phyloP scores from a whole-genome alignment of 2,113 vertebrate species.

The Istiophorus platypterus region DNA sequence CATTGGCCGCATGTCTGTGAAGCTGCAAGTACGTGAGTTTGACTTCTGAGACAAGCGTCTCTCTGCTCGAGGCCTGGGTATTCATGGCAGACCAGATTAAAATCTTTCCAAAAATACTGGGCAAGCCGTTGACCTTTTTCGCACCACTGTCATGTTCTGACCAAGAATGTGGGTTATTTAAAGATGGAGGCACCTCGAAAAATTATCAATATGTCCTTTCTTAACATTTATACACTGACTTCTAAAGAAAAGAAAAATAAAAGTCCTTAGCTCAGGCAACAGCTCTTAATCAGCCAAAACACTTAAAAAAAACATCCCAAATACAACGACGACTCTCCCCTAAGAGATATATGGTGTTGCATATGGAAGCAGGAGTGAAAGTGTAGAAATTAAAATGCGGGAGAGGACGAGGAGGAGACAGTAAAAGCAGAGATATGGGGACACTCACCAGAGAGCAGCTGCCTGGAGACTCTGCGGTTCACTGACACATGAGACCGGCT shows the following conservation, averaged over 20 bases:
- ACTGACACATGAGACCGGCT: constrained; percentile 78
- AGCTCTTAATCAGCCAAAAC: constrained; percentile 6
- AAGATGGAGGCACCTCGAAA: neutral
- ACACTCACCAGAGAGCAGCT: constrained; percentile 84
- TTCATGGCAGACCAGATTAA: constrained; percentile 68
- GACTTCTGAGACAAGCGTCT: constrained; percentile 28
- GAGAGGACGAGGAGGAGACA: constrained; percentile 12
- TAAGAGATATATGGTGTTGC: neutral
- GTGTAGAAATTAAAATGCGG: constrained; percentile 21
- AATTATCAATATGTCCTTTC: neutral
- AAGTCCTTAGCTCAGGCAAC: neutral
- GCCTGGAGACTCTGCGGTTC: constrained; percentile 56
- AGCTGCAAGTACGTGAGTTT: constrained; percentile 11
- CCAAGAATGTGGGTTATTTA: neutral
- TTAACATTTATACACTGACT: neutral
- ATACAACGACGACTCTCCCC: constrained; percentile 11
- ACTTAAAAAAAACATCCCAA: constrained; percentile 12
- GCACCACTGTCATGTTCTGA: neutral
- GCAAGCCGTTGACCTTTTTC: neutral
- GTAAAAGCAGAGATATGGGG: constrained; percentile 32
- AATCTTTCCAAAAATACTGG: constrained; percentile 69
- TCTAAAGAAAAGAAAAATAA: neutral
- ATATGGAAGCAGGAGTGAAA: constrained; percentile 32
- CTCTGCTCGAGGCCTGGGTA: constrained; percentile 54
- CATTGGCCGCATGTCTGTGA: constrained; percentile 13